Evolutionary conservation across 2,888 invertebrate genomes (phyloP).

Genomic region (Odontocerum albicorne): DNA sequence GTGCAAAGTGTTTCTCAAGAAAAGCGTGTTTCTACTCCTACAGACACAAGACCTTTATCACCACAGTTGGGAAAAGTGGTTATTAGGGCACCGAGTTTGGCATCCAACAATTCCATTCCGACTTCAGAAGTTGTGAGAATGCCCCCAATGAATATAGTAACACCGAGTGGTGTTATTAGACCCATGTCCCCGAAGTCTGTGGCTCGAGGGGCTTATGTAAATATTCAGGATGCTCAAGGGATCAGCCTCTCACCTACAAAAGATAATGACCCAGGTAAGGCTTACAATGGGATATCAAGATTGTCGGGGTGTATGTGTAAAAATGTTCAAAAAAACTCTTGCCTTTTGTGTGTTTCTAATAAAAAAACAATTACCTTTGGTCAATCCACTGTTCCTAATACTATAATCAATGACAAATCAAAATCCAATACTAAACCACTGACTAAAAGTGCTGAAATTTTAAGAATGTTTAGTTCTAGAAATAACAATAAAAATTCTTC

Average conservation of each 20-base stretch:
- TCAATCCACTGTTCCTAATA: slow-evolving; percentile 4
- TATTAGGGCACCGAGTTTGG: slow-evolving; percentile 57
- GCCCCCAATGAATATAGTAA: slow-evolving; percentile 65
- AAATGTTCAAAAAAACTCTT: slow-evolving; percentile 23
- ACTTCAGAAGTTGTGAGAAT: slow-evolving; percentile 61
- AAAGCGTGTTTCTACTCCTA: slow-evolving; percentile 41
- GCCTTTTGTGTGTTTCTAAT: slow-evolving; percentile 36
- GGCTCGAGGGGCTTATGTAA: slow-evolving; percentile 67
- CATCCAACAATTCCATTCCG: slow-evolving; percentile 39
- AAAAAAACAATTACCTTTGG: slow-evolving; percentile 35
- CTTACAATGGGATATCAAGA: slow-evolving; percentile 40
- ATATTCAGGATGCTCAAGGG: slow-evolving; percentile 67
- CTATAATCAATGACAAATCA: slow-evolving; percentile 9
- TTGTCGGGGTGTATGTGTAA: slow-evolving; percentile 32
- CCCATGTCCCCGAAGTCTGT: slow-evolving; percentile 48
- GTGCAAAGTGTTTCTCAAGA: slow-evolving; percentile 45
- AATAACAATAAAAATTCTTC: slow-evolving; percentile 41
- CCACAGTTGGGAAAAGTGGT: slow-evolving; percentile 68
- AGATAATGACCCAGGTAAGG: slow-evolving; percentile 73
- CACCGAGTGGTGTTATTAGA: slow-evolving; percentile 48
- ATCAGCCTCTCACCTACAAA: slow-evolving; percentile 61
- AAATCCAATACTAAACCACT: slow-evolving; percentile 31
- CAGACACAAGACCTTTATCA: slow-evolving; percentile 54
- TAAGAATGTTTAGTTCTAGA: slow-evolving; percentile 52
- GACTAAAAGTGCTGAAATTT: slow-evolving; percentile 50